Conservation (phyloP, 1,140 invertebrate genomes). For the Caenorhabditis inopinata region DNA sequence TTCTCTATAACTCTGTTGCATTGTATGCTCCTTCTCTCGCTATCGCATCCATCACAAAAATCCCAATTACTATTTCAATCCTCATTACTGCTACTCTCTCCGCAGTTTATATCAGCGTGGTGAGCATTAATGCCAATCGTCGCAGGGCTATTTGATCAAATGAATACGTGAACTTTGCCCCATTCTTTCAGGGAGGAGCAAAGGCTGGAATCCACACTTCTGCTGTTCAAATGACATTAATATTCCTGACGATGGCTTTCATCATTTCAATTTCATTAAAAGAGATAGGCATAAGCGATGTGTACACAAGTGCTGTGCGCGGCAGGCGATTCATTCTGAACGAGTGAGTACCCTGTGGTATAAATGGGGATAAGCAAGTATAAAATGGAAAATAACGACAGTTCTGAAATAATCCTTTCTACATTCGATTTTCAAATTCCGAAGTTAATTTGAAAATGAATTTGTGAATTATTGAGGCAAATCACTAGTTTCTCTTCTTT, state of each 20-base stretch:
- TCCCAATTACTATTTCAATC: constrained; percentile 49
- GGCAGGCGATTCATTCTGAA: constrained; percentile 31
- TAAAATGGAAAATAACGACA: not conserved
- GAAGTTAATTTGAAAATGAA: no score
- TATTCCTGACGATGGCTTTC: constrained; percentile 46
- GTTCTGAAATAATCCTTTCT: no score
- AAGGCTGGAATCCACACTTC: constrained; percentile 58
- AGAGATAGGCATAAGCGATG: constrained; percentile 12
- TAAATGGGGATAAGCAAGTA: not conserved
- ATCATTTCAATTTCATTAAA: constrained; percentile 47
- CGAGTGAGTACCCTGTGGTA: constrained; percentile 35
- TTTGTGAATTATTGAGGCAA: not conserved
- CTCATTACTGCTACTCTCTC: constrained; percentile 52
- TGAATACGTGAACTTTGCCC: no score
- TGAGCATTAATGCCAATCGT: constrained; percentile 27
- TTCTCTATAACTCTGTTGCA: constrained; percentile 55
- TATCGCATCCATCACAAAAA: constrained; percentile 42
- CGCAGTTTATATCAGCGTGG: constrained; percentile 55
- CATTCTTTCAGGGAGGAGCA: constrained; percentile 56
- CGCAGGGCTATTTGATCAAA: no score
- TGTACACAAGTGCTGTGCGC: constrained; percentile 21
- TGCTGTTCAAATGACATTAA: constrained; percentile 57
- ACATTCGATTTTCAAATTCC: no score
- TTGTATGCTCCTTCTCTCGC: constrained; percentile 58
- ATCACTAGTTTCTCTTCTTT: no score